A percentile compares a stretch with the other conserved stretches of the same genome.
phyloP scores from a whole-genome alignment of 2,113 vertebrate genomes.

The Coptodon rendalli region DNA sequence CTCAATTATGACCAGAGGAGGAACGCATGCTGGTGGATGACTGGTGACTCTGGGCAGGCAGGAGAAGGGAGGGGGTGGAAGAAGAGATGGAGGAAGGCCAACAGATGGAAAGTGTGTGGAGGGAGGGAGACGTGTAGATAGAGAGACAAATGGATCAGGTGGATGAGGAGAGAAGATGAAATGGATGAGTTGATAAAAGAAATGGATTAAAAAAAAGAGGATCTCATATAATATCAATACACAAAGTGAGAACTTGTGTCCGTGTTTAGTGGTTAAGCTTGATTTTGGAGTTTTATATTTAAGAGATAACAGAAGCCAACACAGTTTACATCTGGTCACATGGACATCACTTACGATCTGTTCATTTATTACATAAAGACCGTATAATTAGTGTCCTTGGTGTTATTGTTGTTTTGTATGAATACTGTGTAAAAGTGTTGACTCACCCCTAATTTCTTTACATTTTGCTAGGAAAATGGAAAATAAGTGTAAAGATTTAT shows the following conservation, averaged over 20 bases:
- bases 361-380: slow-evolving; percentile 4
- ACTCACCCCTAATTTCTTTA: not conserved
- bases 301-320: not conserved
- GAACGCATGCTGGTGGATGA: slow-evolving; percentile 57
- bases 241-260: not conserved
- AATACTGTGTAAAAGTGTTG: not conserved
- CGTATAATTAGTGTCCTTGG: not conserved
- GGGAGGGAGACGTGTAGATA: not conserved
- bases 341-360: slow-evolving; percentile 2
- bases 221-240: not conserved
- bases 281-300: not conserved
- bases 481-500: not conserved
- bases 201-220: not conserved
- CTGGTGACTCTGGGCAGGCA: slow-evolving; percentile 55
- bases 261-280: not conserved
- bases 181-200: not conserved
- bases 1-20: slow-evolving; percentile 71
- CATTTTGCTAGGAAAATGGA: not conserved
- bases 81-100: slow-evolving; percentile 46
- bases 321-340: slow-evolving; percentile 2
- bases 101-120: slow-evolving; percentile 26
- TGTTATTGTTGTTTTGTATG: not conserved
- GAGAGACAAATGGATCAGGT: slow-evolving; percentile 14
- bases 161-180: not conserved
- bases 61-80: slow-evolving; percentile 2